Percentiles rank a stretch among this genome's conserved stretches.
Conservation (phyloP, 2,888 invertebrate genomes). For the Stegana nigrithorax region DNA sequence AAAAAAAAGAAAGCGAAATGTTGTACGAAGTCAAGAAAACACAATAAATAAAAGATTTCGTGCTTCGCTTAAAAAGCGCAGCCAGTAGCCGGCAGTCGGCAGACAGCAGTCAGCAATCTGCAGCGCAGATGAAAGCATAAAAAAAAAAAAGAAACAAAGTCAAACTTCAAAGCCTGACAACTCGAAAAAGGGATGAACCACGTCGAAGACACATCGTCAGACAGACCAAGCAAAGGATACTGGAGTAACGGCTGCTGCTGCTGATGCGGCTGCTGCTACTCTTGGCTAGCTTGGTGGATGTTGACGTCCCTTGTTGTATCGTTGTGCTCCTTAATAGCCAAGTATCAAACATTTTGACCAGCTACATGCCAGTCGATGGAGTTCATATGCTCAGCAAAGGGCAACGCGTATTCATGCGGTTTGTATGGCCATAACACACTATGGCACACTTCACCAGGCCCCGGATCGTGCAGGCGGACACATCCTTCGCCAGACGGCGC, state of each 20-base stretch:
- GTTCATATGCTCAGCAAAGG: no score
- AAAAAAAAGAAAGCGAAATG: constrained; percentile 18
- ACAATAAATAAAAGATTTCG: constrained; percentile 54
- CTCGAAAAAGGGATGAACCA: constrained; percentile 1
- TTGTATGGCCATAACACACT: neutral
- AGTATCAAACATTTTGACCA: constrained; percentile 4
- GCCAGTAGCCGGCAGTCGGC: constrained; percentile 41
- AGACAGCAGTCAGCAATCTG: neutral
- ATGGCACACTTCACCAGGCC: no score
- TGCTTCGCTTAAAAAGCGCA: no score
- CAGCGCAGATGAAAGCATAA: constrained; percentile 17
- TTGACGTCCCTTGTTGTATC: neutral
- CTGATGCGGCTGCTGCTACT: no score
- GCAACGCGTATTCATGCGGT: neutral
- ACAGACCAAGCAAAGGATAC: neutral
- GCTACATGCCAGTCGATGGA: no score
- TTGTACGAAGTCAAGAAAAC: constrained; percentile 43
- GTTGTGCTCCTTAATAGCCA: neutral
- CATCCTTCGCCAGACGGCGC: neutral
- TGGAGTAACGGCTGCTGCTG: no score
- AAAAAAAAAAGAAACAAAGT: constrained; percentile 21
- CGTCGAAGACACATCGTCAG: neutral
- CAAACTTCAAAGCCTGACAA: constrained; percentile 12
- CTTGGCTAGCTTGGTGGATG: no score
- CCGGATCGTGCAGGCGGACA: neutral